Conservation (phyloP, 2,888 invertebrate genomes). For the Drosophila niveifrons region DNA sequence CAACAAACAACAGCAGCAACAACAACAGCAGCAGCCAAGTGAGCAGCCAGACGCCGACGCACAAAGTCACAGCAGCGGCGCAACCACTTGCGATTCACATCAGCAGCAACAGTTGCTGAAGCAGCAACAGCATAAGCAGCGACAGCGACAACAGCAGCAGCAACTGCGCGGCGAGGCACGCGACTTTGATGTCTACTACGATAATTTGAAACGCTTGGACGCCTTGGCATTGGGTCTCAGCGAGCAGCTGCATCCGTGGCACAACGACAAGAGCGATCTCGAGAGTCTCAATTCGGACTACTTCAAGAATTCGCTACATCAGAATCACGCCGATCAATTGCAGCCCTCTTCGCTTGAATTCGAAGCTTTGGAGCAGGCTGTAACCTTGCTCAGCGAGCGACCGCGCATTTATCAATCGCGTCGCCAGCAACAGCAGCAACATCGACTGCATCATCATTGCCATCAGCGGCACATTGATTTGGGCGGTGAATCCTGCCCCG, state of each 20-base stretch:
- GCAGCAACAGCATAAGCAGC: constrained; percentile 43
- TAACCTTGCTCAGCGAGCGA: constrained; percentile 71
- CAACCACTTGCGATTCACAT: constrained; percentile 80
- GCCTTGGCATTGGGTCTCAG: constrained; percentile 76
- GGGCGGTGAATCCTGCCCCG: constrained; percentile 82
- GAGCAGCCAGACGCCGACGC: constrained; percentile 51
- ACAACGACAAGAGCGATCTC: constrained; percentile 85
- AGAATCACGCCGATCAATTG: constrained; percentile 71
- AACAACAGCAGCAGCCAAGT: constrained; percentile 1
- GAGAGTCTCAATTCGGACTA: constrained; percentile 85
- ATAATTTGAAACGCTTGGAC: constrained; percentile 85
- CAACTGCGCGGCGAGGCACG: constrained; percentile 60
- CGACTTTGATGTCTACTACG: constrained; percentile 84
- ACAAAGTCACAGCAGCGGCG: constrained; percentile 69
- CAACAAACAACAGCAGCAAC: constrained; percentile 57
- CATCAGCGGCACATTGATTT: constrained; percentile 51
- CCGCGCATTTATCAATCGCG: constrained; percentile 83
- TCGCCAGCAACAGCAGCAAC: constrained; percentile 62
- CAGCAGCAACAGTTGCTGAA: constrained; percentile 67
- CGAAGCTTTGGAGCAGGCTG: constrained; percentile 76
- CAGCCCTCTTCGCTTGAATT: constrained; percentile 72
- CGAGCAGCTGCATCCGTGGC: constrained; percentile 83
- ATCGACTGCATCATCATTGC: constrained; percentile 41
- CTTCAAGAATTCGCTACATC: constrained; percentile 85
- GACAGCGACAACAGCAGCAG: constrained; percentile 36